phyloP scores from a whole-genome alignment of 37 sponge, comb jelly and placozoan genomes.

The Eunapius fragilis region DNA sequence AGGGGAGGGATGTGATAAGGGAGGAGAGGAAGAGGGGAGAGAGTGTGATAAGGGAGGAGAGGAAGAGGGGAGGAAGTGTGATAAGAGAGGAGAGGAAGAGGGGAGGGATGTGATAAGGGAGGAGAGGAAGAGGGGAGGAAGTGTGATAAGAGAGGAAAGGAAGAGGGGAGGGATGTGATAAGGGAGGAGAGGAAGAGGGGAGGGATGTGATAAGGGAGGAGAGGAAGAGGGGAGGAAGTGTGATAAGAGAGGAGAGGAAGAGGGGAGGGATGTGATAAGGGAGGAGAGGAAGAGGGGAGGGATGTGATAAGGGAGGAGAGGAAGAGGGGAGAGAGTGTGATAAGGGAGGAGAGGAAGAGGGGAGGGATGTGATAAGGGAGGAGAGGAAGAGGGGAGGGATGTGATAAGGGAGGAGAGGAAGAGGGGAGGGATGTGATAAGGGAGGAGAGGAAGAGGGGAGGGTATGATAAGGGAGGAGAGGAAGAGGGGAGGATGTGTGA shows the following conservation, averaged over 20 bases:
- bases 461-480: not conserved
- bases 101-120: not conserved
- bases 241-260: not conserved
- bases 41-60: constrained; percentile 7
- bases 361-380: not conserved
- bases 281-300: no score
- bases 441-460: not conserved
- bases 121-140: not conserved
- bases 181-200: no score
- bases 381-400: not conserved
- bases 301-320: not conserved
- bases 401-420: not conserved
- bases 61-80: not conserved
- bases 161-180: not conserved
- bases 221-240: not conserved
- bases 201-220: not conserved
- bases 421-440: not conserved
- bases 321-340: not conserved
- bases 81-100: not conserved
- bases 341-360: not conserved
- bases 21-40: not conserved
- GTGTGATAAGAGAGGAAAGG: not conserved
- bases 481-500: not conserved
- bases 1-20: not conserved
- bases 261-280: not conserved